phyloP scores from a whole-genome alignment of 2,888 invertebrate genomes.

The Cordilura impudica region DNA sequence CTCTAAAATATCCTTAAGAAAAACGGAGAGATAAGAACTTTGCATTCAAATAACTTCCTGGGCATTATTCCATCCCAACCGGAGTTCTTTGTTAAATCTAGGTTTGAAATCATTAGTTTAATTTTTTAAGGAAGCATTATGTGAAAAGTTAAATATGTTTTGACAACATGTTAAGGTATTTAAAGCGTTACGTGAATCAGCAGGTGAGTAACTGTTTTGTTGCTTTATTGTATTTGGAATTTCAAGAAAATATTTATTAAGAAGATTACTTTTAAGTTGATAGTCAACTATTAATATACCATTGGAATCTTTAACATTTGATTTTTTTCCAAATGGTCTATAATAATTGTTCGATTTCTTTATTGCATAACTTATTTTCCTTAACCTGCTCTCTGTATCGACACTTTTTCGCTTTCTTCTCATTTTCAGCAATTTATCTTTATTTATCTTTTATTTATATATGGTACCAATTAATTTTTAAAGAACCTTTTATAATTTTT shows the following conservation, averaged over 20 bases:
- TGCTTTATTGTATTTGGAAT: neutral
- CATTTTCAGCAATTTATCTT: neutral
- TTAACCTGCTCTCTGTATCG: no score
- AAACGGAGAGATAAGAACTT: no score
- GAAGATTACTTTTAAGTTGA: neutral
- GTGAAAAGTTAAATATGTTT: no score
- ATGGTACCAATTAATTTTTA: no score
- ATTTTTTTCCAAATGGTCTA: neutral
- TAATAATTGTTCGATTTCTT: neutral
- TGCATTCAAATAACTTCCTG: no score
- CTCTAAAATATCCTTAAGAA: no score
- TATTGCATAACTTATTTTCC: no score
- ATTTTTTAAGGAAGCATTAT: no score
- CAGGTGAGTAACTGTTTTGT: neutral
- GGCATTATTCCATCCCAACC: no score
- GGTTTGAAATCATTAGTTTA: no score
- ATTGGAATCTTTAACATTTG: neutral
- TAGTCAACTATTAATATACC: neutral
- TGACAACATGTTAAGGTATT: neutral
- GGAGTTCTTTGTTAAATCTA: no score
- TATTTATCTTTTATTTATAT: neutral
- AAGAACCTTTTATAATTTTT: neutral
- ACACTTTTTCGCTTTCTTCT: no score
- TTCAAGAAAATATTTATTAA: neutral
- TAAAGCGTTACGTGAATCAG: neutral